A percentile compares a stretch with the other conserved stretches of the same genome.
phyloP scores from a whole-genome alignment of 2,888 invertebrate species.

The Eilema caniola region DNA sequence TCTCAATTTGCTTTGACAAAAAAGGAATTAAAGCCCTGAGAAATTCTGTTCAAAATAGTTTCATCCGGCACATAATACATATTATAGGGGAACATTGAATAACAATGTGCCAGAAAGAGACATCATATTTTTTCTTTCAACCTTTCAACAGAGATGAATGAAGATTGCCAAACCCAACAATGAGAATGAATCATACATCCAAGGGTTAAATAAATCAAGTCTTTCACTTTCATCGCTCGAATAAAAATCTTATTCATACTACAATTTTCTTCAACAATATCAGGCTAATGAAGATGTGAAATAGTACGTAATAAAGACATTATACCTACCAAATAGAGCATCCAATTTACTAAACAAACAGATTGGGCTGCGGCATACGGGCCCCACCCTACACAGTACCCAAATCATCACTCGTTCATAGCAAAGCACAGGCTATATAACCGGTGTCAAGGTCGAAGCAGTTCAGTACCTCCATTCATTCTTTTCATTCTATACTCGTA shows the following conservation, averaged over 20 bases:
- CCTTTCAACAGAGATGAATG: conserved; percentile 13
- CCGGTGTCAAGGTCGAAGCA: conserved; percentile 45
- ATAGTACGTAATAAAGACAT: conserved; percentile 28
- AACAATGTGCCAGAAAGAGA: conserved; percentile 32
- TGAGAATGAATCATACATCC: not conserved
- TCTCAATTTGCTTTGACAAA: conserved; percentile 38
- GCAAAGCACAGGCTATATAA: conserved; percentile 44
- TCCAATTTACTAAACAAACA: conserved; percentile 50
- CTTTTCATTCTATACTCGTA: conserved; percentile 52
- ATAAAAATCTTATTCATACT: not conserved
- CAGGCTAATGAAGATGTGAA: conserved; percentile 15
- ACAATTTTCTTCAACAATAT: conserved; percentile 9
- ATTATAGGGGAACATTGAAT: conserved; percentile 46
- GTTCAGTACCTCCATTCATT: conserved; percentile 55
- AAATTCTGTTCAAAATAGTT: conserved; percentile 38
- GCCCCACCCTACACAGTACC: conserved; percentile 30
- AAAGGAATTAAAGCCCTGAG: conserved; percentile 31
- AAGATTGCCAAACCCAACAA: not conserved
- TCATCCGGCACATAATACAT: conserved; percentile 40
- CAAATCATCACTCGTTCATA: conserved; percentile 20
- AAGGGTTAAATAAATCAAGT: not conserved
- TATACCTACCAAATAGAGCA: conserved; percentile 16
- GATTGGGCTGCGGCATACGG: conserved; percentile 5
- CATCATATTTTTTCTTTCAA: not conserved
- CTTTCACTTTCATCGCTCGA: not conserved